A percentile compares a stretch with the other conserved stretches of the same genome.
Conservation (phyloP, 2,888 invertebrate species). For the Papilio gigon region DNA sequence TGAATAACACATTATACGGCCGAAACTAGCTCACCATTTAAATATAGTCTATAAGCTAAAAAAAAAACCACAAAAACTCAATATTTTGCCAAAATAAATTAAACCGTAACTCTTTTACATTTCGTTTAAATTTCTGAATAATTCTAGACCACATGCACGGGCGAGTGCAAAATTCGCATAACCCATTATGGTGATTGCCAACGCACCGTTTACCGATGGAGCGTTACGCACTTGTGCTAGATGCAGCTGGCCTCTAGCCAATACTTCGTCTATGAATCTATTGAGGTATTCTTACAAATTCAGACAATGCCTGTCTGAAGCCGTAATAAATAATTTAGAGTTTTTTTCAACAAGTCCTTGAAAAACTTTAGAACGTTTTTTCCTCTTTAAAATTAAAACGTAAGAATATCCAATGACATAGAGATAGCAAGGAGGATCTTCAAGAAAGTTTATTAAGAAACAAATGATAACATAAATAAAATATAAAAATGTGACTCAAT, state of each 20-base stretch:
- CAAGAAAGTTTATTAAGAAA: neutral
- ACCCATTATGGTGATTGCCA: slow-evolving; percentile 74
- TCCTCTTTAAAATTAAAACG: too few species aligned
- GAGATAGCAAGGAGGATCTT: neutral
- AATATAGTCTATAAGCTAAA: neutral
- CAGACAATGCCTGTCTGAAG: slow-evolving; percentile 51
- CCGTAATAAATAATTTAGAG: too few species aligned
- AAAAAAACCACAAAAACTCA: neutral
- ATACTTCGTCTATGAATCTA: slow-evolving; percentile 61
- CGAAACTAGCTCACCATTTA: neutral
- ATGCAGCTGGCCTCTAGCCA: slow-evolving; percentile 73
- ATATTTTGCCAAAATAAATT: neutral
- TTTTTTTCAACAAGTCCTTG: too few species aligned
- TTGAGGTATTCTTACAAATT: slow-evolving; percentile 53
- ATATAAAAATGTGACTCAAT: slow-evolving; percentile 33
- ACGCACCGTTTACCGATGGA: slow-evolving; percentile 71
- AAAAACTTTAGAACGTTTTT: too few species aligned
- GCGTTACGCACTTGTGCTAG: slow-evolving; percentile 71
- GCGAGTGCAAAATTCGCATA: slow-evolving; percentile 61
- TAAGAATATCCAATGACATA: neutral
- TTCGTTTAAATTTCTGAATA: slow-evolving; percentile 19
- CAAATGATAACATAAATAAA: slow-evolving; percentile 40
- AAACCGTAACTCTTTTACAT: too few species aligned
- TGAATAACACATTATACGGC: neutral
- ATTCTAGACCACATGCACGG: slow-evolving; percentile 34